These are phyloP conservation scores for Aldabrachelys gigantea DNA, from an alignment of 2,113 vertebrate genomes.

Conservation along the genomic window DNA sequence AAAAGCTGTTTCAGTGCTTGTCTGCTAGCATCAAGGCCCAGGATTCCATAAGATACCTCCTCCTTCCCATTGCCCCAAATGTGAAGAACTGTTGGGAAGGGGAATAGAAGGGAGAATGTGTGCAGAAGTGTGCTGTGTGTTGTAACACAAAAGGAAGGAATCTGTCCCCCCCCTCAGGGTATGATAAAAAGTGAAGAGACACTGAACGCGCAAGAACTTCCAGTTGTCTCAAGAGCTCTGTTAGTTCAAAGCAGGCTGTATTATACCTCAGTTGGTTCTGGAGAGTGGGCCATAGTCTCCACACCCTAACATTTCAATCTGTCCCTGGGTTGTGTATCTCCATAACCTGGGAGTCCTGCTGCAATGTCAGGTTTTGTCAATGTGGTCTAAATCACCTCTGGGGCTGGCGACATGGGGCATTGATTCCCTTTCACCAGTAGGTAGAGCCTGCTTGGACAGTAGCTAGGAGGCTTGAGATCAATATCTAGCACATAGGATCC, in stretches of 20 bases:
- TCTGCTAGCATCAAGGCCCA: neutral
- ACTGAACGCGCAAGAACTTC: neutral
- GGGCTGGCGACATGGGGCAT: neutral
- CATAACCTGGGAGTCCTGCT: neutral
- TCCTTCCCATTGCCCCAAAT: neutral
- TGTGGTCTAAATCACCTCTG: neutral
- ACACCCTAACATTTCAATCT: neutral
- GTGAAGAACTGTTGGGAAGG: neutral
- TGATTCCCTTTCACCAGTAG: neutral
- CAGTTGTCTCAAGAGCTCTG: neutral
- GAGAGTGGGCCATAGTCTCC: neutral
- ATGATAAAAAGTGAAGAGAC: neutral
- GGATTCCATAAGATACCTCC: neutral
- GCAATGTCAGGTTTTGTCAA: neutral
- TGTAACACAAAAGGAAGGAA: no score
- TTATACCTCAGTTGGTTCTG: neutral
- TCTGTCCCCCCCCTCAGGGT: no score
- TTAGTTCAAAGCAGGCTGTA: accelerated
- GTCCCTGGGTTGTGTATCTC: neutral
- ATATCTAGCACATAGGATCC: neutral
- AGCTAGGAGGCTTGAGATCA: neutral
- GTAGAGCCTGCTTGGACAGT: neutral
- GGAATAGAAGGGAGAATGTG: neutral
- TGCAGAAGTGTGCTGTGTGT: neutral
- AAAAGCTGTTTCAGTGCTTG: neutral